Conservation (phyloP, 1,140 invertebrate genomes). For the Aphaenogaster rudis region DNA sequence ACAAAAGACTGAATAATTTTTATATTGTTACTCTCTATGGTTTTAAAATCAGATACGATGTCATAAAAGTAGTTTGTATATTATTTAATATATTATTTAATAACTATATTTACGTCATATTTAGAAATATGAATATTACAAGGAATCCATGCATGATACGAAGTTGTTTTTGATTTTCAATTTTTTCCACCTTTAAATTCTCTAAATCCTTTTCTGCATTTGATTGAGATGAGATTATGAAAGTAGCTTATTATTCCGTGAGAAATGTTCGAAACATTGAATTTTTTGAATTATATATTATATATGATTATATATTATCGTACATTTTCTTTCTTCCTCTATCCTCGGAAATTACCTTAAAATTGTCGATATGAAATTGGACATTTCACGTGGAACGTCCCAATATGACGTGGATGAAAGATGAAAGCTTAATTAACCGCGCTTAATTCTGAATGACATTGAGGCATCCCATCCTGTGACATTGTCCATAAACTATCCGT, state of each 20-base stretch:
- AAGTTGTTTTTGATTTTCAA: background rate
- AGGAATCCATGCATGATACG: background rate
- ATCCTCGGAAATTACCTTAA: background rate
- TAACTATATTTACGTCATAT: background rate
- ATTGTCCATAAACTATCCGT: background rate
- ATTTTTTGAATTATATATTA: background rate
- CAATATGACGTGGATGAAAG: background rate
- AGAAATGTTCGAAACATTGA: background rate
- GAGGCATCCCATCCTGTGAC: background rate
- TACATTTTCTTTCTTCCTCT: background rate
- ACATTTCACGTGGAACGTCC: background rate
- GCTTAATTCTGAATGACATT: slow-evolving; percentile 7
- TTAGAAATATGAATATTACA: background rate
- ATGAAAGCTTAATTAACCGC: slow-evolving; percentile 17
- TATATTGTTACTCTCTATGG: background rate
- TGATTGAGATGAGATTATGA: background rate
- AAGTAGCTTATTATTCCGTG: background rate
- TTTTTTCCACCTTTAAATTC: background rate
- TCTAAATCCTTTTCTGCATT: background rate
- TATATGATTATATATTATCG: background rate
- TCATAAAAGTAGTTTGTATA: background rate
- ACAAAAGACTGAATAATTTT: slow-evolving; percentile 5
- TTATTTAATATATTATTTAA: slow-evolving; percentile 7
- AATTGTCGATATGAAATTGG: background rate
- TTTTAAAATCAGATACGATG: background rate